Percentiles rank a stretch among this genome's conserved stretches.
These are phyloP conservation scores for Panagrolaimus sp. DNA, from an alignment of 1,140 invertebrate species.

Conservation along the genomic window DNA sequence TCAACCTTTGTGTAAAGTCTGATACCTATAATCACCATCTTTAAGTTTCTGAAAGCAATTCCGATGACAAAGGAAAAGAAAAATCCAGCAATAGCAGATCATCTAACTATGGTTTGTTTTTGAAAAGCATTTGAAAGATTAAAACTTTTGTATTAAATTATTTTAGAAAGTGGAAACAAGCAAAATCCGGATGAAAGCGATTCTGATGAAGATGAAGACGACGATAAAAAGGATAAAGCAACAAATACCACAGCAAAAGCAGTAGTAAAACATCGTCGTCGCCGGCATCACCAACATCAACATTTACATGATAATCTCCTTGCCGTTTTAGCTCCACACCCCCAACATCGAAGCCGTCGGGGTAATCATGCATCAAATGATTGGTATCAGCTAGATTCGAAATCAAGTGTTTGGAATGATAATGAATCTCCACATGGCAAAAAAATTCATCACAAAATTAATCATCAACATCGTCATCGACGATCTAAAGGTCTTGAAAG, in stretches of 20 bases:
- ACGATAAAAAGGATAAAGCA: conserved; percentile 10
- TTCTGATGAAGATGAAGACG: conserved; percentile 3
- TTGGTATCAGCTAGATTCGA: no score
- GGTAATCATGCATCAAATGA: no score
- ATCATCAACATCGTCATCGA: no score
- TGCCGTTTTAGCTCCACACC: no score
- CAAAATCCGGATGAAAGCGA: neutral
- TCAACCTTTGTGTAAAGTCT: neutral
- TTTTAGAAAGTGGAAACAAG: neutral
- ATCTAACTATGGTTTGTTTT: conserved; percentile 8
- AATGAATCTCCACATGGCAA: no score
- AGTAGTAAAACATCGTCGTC: neutral
- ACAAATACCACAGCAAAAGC: neutral
- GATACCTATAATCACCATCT: no score
- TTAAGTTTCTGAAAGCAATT: conserved; percentile 1
- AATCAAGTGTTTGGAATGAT: no score
- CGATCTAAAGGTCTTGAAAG: no score
- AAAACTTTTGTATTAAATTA: no score
- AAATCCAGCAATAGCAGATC: neutral
- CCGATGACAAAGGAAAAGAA: neutral
- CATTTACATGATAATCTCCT: neutral
- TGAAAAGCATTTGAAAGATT: no score
- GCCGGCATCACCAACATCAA: neutral
- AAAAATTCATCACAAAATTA: no score
- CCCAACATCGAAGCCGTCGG: no score